Evolutionary conservation across 2,797 vertebrate species (phyloP).

Genomic region (Glyptemys insculpta): DNA sequence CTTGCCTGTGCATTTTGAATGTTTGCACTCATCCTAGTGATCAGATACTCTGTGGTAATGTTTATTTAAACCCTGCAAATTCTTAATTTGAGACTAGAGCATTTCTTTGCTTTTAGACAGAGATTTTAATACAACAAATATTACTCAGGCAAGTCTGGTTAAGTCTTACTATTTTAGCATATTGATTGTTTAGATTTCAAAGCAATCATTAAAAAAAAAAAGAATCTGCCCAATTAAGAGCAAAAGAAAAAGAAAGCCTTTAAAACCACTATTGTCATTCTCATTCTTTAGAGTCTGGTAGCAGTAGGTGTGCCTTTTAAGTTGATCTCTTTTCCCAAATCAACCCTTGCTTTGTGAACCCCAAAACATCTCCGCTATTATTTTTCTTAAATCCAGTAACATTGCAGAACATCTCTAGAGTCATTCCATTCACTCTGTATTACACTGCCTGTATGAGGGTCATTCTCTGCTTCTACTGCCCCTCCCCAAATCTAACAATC

Average conservation of each 20-base stretch:
- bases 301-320: constrained; percentile 22
- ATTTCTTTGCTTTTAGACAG: background rate
- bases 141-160: background rate
- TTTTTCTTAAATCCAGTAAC: background rate
- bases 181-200: background rate
- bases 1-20: background rate
- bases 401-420: background rate
- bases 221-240: background rate
- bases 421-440: background rate
- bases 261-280: background rate
- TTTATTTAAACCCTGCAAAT: background rate
- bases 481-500: background rate
- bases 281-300: background rate
- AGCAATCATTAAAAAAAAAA: background rate
- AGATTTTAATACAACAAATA: background rate
- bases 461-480: background rate
- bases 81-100: background rate
- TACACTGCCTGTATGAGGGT: background rate
- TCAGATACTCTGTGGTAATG: background rate
- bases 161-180: background rate
- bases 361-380: background rate
- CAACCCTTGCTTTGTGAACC: constrained; percentile 14
- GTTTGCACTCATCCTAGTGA: background rate
- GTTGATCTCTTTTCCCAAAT: background rate
- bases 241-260: background rate